These are phyloP conservation scores for Heliconius hewitsoni DNA, from an alignment of 1,140 invertebrate genomes.

Conservation along the genomic window DNA sequence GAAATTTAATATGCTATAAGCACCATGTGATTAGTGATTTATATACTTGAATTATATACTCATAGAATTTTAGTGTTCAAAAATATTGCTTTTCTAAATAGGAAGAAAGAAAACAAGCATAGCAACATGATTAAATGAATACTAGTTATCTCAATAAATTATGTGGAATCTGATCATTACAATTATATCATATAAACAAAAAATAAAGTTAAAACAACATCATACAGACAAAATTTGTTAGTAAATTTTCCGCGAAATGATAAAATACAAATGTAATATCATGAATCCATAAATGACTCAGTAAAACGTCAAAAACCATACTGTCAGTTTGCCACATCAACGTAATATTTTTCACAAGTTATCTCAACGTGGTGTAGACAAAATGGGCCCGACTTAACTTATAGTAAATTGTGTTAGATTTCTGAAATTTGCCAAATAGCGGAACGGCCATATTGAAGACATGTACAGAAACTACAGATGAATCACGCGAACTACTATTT, in stretches of 20 bases:
- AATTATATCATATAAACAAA: background rate
- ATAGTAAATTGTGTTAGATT: conserved; percentile 27
- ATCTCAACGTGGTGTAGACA: conserved; percentile 23
- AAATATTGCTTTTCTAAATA: background rate
- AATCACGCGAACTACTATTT: conserved; percentile 34
- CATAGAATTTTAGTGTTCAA: background rate
- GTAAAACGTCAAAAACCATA: conserved; percentile 74
- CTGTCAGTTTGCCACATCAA: conserved; percentile 79
- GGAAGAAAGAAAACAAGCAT: background rate
- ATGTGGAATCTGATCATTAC: background rate
- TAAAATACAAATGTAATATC: conserved; percentile 50
- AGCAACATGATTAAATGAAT: background rate
- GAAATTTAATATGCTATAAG: background rate
- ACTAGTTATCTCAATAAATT: background rate
- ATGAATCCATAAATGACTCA: conserved; percentile 63
- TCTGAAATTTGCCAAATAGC: conserved; percentile 56
- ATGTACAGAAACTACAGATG: conserved; percentile 48
- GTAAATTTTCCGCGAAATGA: conserved; percentile 49
- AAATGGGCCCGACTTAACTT: background rate
- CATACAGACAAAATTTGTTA: background rate
- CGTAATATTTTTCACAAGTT: conserved; percentile 44
- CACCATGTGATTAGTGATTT: background rate
- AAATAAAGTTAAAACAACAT: background rate
- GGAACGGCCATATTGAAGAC: conserved; percentile 78
- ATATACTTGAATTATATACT: background rate